A percentile compares a stretch with the other conserved stretches of the same genome.
phyloP scores from a whole-genome alignment of 2,888 invertebrate genomes.

The Masnerella sp. region DNA sequence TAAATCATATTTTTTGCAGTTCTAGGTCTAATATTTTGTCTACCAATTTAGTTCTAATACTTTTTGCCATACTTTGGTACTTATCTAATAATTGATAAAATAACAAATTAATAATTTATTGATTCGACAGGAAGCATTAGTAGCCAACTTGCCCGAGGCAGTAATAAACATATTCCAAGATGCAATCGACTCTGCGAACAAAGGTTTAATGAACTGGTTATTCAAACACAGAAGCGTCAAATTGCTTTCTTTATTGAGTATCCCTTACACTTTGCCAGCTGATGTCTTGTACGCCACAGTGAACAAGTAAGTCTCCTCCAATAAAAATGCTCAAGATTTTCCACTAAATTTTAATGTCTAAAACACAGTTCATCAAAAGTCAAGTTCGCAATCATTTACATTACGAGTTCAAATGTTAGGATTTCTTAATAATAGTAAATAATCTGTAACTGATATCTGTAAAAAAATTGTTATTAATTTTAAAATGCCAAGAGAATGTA shows the following conservation, averaged over 20 bases:
- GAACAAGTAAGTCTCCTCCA: conserved; percentile 89
- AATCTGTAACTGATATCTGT: conserved; percentile 55
- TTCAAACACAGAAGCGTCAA: conserved; percentile 91
- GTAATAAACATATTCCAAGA: conserved; percentile 94
- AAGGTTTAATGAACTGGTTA: conserved; percentile 93
- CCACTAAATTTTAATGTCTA: not conserved
- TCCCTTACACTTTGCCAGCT: conserved; percentile 92
- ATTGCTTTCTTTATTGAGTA: conserved; percentile 86
- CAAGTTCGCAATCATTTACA: conserved; percentile 49
- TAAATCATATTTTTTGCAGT: no score
- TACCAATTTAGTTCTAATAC: no score
- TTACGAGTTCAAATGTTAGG: conserved; percentile 54
- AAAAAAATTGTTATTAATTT: conserved; percentile 51
- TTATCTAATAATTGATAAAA: no score
- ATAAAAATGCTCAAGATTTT: no score
- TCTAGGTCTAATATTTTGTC: no score
- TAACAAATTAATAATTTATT: no score
- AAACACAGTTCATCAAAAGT: conserved; percentile 29
- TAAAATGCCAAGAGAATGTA: conserved; percentile 48
- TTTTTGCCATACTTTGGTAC: no score
- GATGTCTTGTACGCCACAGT: conserved; percentile 92
- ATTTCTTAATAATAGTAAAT: conserved; percentile 56
- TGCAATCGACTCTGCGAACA: conserved; percentile 93
- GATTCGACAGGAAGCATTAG: conserved; percentile 88
- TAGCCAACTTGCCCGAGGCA: conserved; percentile 92